Percentiles rank a stretch among this genome's conserved stretches.
These are phyloP conservation scores for Arizona elegans DNA, from an alignment of 2,113 vertebrate genomes.

Conservation along the genomic window DNA sequence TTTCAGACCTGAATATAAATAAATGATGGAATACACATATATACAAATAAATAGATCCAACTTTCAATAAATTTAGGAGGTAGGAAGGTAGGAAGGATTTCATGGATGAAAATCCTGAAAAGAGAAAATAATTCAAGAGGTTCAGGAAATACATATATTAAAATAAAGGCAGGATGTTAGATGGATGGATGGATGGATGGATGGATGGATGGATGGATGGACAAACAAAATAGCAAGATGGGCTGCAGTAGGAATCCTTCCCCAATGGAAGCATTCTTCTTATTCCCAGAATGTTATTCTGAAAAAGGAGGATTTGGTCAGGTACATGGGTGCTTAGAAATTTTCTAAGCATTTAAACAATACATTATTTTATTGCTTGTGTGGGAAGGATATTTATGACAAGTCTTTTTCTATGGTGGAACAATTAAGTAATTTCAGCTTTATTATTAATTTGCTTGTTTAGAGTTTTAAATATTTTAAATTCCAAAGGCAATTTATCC, in stretches of 20 bases:
- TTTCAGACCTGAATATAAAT: neutral
- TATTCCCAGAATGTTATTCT: neutral
- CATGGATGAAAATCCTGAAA: neutral
- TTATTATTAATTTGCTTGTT: neutral
- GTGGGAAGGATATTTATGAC: neutral
- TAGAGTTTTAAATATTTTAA: neutral
- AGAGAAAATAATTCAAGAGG: neutral
- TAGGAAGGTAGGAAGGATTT: neutral
- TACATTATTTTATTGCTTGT: neutral
- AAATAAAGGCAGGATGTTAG: neutral
- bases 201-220: neutral
- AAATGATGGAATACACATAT: neutral
- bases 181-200: neutral
- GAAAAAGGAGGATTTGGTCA: neutral
- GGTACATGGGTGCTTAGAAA: neutral
- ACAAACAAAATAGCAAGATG: neutral
- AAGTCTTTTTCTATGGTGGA: neutral
- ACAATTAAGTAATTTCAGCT: neutral
- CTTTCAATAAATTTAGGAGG: neutral
- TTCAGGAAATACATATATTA: neutral
- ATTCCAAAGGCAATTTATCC: neutral
- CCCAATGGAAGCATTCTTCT: neutral
- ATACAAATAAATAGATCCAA: neutral
- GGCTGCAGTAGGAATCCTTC: neutral
- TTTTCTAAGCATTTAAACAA: neutral